Evolutionary conservation across 2,888 invertebrate species (phyloP).

Genomic region (Scaptomyza flava): DNA sequence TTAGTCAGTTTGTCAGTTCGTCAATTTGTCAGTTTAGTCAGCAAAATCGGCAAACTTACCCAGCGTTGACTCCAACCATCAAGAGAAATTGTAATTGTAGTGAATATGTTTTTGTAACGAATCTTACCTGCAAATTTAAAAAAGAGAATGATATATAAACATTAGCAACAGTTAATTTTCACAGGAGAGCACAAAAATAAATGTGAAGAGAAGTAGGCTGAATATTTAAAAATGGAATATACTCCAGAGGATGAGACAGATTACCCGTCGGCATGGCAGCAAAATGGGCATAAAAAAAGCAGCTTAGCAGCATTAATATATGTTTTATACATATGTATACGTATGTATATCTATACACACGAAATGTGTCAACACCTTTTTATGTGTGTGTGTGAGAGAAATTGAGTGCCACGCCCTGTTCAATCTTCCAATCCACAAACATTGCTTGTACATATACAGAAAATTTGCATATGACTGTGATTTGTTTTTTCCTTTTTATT

Average conservation of each 20-base stretch:
- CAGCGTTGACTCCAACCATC: neutral
- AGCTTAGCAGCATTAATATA: constrained; percentile 64
- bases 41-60: constrained; percentile 15
- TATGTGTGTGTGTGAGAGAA: neutral
- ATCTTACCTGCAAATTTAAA: constrained; percentile 61
- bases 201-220: neutral
- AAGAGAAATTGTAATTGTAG: constrained; percentile 5
- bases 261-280: constrained; percentile 50
- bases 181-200: constrained; percentile 1
- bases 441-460: constrained; percentile 32
- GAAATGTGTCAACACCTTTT: constrained; percentile 75
- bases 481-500: constrained; percentile 25
- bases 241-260: constrained; percentile 20
- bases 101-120: constrained; percentile 3
- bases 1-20: neutral
- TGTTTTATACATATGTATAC: neutral
- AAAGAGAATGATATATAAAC: constrained; percentile 3
- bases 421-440: constrained; percentile 41
- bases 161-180: constrained; percentile 22
- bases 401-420: constrained; percentile 44
- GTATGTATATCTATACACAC: constrained; percentile 33
- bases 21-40: neutral
- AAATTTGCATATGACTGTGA: constrained; percentile 42
- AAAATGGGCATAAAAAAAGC: constrained; percentile 38
- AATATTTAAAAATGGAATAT: constrained; percentile 12